phyloP scores from a whole-genome alignment of 2,797 vertebrate genomes.

The Hemitrygon akajei region DNA sequence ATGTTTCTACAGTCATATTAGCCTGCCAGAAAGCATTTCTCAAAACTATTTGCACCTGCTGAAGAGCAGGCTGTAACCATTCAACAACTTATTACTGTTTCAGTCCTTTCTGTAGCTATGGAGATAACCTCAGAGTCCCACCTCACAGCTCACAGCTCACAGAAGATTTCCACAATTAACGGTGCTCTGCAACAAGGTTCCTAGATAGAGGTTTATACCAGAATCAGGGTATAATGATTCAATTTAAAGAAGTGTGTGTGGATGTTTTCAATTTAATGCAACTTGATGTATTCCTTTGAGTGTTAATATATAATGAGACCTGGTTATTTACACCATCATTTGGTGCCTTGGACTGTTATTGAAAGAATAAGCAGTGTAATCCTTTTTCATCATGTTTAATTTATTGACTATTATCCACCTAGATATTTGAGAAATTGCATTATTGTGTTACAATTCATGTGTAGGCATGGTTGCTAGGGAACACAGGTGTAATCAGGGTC shows the following conservation, averaged over 20 bases:
- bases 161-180: slow-evolving; percentile 50
- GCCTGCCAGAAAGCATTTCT: slow-evolving; percentile 53
- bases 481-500: background rate
- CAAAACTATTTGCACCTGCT: slow-evolving; percentile 58
- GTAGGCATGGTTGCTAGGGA: background rate
- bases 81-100: slow-evolving; percentile 56
- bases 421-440: slow-evolving; percentile 18
- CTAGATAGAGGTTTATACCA: background rate
- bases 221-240: background rate
- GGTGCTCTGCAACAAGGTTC: slow-evolving; percentile 49
- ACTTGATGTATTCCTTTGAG: background rate
- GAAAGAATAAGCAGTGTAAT: slow-evolving; percentile 31
- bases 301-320: background rate
- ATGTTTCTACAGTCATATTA: slow-evolving; percentile 41
- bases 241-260: background rate
- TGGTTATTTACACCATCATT: background rate
- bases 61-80: slow-evolving; percentile 53
- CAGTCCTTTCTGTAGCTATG: slow-evolving; percentile 67
- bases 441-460: background rate
- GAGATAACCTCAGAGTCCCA: slow-evolving; percentile 61
- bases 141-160: slow-evolving; percentile 54
- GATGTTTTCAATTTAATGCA: background rate
- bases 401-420: background rate
- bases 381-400: slow-evolving; percentile 12
- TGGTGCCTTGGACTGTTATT: background rate